Conservation (phyloP, 2,888 invertebrate genomes). For the Cheilosia soror region DNA sequence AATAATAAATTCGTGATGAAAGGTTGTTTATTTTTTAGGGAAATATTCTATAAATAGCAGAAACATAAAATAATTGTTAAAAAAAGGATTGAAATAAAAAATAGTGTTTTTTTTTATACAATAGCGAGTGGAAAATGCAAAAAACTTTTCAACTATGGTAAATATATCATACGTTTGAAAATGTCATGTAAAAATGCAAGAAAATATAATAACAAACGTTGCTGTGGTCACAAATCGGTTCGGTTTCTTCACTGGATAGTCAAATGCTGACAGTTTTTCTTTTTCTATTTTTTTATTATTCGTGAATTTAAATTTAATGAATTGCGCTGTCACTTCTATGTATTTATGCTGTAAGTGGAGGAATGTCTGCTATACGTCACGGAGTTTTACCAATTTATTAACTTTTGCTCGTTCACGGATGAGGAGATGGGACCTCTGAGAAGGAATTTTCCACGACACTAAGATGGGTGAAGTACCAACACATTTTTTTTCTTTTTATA, state of each 20-base stretch:
- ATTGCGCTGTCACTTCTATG: no score
- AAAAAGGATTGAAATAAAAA: constrained; percentile 26
- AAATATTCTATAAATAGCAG: constrained; percentile 18
- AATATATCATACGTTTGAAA: constrained; percentile 42
- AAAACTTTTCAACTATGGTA: constrained; percentile 62
- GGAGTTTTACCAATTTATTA: no score
- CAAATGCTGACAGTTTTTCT: not conserved
- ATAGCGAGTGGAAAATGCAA: constrained; percentile 77
- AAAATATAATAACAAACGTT: constrained; percentile 16
- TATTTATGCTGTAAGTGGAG: no score
- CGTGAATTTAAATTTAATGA: not conserved
- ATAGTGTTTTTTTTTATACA: constrained; percentile 72
- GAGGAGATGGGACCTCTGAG: no score
- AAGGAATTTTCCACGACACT: no score
- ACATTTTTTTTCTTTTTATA: no score
- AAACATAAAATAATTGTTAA: constrained; percentile 1
- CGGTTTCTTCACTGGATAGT: not conserved
- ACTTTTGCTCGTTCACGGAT: no score
- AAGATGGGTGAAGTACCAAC: no score
- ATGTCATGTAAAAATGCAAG: constrained; percentile 58
- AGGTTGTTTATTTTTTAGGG: constrained; percentile 7
- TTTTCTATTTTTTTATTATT: not conserved
- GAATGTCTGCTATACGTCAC: no score
- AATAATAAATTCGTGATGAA: constrained; percentile 55
- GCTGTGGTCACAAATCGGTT: constrained; percentile 43